A percentile compares a stretch with the other conserved stretches of the same genome.
Evolutionary conservation across 1,140 invertebrate genomes (phyloP).

Genomic region (Andricus grossulariae): DNA sequence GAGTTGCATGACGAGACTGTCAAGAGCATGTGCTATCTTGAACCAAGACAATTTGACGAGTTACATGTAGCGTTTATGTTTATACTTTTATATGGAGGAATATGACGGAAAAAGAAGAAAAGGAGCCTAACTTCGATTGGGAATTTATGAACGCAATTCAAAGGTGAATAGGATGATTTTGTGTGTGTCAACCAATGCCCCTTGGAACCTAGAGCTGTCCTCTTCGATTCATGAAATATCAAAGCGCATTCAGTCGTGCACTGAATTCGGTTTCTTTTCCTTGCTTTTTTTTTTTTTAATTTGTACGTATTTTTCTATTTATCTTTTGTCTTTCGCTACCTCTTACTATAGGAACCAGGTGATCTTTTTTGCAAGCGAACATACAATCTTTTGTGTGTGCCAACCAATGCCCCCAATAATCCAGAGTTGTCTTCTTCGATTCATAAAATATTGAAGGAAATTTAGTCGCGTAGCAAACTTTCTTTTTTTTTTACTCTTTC

Average conservation of each 20-base stretch:
- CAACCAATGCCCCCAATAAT: no score
- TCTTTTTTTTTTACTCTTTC: no score
- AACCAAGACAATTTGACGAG: not conserved
- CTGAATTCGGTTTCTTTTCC: not conserved
- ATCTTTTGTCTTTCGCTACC: not conserved
- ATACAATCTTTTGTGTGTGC: no score
- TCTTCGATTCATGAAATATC: conserved; percentile 14
- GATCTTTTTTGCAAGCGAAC: not conserved
- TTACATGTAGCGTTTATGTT: not conserved
- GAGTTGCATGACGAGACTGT: not conserved
- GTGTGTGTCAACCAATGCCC: not conserved
- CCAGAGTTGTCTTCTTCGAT: no score
- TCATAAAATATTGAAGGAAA: no score
- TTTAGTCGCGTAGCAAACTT: no score
- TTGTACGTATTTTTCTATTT: not conserved
- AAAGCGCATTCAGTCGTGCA: not conserved
- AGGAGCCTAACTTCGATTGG: not conserved
- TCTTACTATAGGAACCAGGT: not conserved
- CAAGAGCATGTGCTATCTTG: not conserved
- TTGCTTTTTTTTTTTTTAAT: not conserved
- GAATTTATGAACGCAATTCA: conserved; percentile 2
- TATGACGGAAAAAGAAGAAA: not conserved
- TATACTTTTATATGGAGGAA: not conserved
- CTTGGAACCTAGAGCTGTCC: not conserved
- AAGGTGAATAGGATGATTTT: not conserved